Evolutionary conservation across 2,888 invertebrate genomes (phyloP).

Genomic region (Sceliomorpha sp.): DNA sequence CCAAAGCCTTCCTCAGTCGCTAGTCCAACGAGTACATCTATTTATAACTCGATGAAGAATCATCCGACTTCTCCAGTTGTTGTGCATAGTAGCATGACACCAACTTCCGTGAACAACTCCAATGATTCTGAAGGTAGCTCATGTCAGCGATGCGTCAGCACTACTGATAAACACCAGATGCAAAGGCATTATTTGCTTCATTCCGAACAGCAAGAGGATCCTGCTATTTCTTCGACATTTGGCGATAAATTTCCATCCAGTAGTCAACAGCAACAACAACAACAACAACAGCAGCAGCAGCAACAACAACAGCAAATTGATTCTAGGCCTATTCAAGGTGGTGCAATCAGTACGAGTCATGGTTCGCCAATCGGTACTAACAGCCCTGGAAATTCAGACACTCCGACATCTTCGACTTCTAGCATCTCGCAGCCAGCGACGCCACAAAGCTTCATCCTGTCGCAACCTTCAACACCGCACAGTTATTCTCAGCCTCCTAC

Average conservation of each 20-base stretch:
- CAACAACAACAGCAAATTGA: slow-evolving; percentile 80
- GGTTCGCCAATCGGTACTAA: slow-evolving; percentile 85
- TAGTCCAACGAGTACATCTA: slow-evolving; percentile 69
- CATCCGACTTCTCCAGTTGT: slow-evolving; percentile 76
- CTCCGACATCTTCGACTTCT: slow-evolving; percentile 72
- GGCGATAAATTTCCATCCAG: slow-evolving; percentile 82
- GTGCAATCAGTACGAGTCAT: slow-evolving; percentile 91
- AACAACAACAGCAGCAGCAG: slow-evolving; percentile 47
- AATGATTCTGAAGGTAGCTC: slow-evolving; percentile 70
- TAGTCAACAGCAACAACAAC: slow-evolving; percentile 73
- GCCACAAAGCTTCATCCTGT: slow-evolving; percentile 73
- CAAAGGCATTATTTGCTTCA: slow-evolving; percentile 71
- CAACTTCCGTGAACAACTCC: slow-evolving; percentile 67
- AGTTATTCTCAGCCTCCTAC: slow-evolving; percentile 76
- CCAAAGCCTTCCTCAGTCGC: slow-evolving; percentile 74
- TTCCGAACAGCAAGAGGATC: slow-evolving; percentile 79
- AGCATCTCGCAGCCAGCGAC: slow-evolving; percentile 74
- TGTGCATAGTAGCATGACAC: slow-evolving; percentile 77
- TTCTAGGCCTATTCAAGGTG: slow-evolving; percentile 90
- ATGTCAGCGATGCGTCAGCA: slow-evolving; percentile 72
- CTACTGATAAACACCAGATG: slow-evolving; percentile 69
- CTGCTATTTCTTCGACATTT: slow-evolving; percentile 87
- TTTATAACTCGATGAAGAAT: slow-evolving; percentile 62
- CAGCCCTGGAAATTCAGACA: slow-evolving; percentile 82
- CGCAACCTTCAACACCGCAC: slow-evolving; percentile 76